Base-by-base conservation (phyloP, 37 sponge, comb jelly and placozoan genomes). In the Petrosia ficiformis region DNA sequence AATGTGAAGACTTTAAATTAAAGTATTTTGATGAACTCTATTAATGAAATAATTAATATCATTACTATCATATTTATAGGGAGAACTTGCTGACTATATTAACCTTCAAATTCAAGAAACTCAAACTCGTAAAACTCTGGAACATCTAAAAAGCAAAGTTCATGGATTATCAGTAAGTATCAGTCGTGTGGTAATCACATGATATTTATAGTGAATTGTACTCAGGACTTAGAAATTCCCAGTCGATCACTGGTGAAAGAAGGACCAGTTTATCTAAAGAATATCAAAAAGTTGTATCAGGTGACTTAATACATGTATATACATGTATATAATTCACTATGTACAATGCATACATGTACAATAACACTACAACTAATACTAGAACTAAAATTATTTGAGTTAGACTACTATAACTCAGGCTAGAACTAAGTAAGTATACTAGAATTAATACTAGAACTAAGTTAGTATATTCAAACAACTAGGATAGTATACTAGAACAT, bases 181-280 rank as follows among this genome's bases (percentile, higher is more conserved):
- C 54, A 19, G 14, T 48, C 14, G 14, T 48, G 8, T 19, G 14
- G 14, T 48, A 48, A 19, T 19, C 14, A 14, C 14, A 48, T 48
- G 8, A 48, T 19, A 48, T 48, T 8, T 48, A 48, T 48, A 19
- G 14, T 72, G 25, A 35, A 34, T 28, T 1, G 24, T 3, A 22
- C 67, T 19, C 67, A 87, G 88, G 84, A 83, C 30, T 39, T 87
- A 14, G 84, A 87, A 48, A 60, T 71, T 2, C 42, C 68, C 6
- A 72, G 79, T 0, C 58, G 94, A 0, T 59, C 39, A 43, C 66
- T 93, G 4, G 78, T 93, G n/a, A 94, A 94, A 59, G 96, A 96
- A 40, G 96, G 96, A 5, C 84, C 79, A 48, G 90, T 92, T 4
- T 96, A 66, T 71, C 76, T 96, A n/a, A 86, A 86, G 73, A 76